Evolutionary conservation across 2,113 vertebrate genomes (phyloP).

Genomic region (Serinus canaria): DNA sequence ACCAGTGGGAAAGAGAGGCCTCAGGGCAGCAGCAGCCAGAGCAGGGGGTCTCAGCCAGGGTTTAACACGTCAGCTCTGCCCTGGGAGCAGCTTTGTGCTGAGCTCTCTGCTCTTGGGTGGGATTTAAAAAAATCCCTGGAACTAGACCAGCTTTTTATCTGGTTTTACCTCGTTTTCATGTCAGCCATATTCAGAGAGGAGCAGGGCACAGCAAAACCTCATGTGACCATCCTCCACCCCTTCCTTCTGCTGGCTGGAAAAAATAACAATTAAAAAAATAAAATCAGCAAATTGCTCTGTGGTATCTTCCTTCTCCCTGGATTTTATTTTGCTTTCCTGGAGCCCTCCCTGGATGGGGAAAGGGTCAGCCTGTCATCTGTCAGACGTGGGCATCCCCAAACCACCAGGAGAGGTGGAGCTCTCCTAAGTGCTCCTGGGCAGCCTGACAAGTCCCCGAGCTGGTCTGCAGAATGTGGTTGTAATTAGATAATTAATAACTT

Average conservation of each 20-base stretch:
- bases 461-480: conserved; percentile 64
- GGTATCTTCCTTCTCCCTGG: not conserved
- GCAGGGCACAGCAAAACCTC: not conserved
- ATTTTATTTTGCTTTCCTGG: not conserved
- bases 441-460: conserved; percentile 50
- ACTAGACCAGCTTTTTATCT: not conserved
- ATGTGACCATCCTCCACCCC: not conserved
- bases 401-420: not conserved
- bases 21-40: not conserved
- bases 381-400: not conserved
- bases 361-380: not conserved
- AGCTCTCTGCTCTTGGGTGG: not conserved
- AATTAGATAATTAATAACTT: conserved; percentile 76
- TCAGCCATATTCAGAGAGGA: not conserved
- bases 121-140: not conserved
- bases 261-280: not conserved
- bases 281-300: fast-evolving
- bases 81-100: not conserved
- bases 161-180: not conserved
- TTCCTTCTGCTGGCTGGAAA: not conserved
- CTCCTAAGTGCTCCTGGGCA: conserved; percentile 59
- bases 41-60: not conserved
- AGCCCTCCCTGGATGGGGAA: not conserved
- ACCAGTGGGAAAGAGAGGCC: not conserved
- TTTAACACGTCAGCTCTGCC: not conserved